A percentile compares a stretch with the other conserved stretches of the same genome.
phyloP scores from a whole-genome alignment of 2,888 invertebrate species.

The Oasisia sp. region DNA sequence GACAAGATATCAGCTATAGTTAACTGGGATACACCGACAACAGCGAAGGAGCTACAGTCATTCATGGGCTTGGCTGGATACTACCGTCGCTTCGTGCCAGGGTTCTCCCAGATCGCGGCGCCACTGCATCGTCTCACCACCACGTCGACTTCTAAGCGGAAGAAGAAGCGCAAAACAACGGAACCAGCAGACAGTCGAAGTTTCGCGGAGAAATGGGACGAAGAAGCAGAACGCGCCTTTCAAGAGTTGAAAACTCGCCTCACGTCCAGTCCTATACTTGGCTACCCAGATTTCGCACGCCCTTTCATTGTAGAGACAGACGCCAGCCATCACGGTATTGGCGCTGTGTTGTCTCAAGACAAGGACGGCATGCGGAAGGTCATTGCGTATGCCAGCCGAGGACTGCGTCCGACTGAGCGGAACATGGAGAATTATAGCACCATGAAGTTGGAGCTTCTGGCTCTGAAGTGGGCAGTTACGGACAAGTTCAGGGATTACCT shows the following conservation, averaged over 20 bases:
- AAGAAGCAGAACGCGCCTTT: too few relatives aligned
- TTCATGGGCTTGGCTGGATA: constrained; percentile 42
- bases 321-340: neutral
- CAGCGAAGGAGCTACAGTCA: constrained; percentile 33
- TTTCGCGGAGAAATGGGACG: too few relatives aligned
- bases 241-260: neutral
- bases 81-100: constrained; percentile 41
- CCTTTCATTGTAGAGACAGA: neutral
- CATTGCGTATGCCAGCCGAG: neutral
- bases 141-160: neutral
- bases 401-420: neutral
- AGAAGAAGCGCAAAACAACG: too few relatives aligned
- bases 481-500: constrained; percentile 41
- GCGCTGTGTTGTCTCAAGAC: neutral
- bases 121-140: constrained; percentile 35
- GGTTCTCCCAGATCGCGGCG: constrained; percentile 40
- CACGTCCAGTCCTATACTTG: neutral
- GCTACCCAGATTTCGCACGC: neutral
- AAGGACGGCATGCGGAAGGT: neutral
- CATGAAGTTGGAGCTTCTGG: constrained; percentile 40
- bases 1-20: constrained; percentile 38
- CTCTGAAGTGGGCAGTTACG: constrained; percentile 40
- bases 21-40: constrained; percentile 37
- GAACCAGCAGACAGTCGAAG: too few relatives aligned
- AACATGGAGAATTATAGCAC: constrained; percentile 26